Percentiles rank a stretch among this genome's conserved stretches.
Evolutionary conservation across 92 coral and sea anemone genomes (phyloP).

Genomic region (Pocillopora grandis): DNA sequence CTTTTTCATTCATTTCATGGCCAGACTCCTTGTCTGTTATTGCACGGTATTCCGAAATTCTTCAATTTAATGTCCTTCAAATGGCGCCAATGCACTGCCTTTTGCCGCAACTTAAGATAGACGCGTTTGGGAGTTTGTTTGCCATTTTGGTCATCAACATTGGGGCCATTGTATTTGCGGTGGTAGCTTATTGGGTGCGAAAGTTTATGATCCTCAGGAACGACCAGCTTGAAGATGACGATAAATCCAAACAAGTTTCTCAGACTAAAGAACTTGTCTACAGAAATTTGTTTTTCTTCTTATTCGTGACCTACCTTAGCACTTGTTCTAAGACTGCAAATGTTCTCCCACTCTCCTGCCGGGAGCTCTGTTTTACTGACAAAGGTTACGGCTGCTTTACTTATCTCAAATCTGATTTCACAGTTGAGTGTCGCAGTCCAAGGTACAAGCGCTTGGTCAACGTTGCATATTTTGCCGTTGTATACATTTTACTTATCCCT

Average conservation of each 20-base stretch:
- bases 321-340: constrained; percentile 8
- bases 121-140: constrained; percentile 5
- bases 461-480: constrained; percentile 9
- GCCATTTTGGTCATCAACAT: neutral
- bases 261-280: neutral
- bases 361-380: neutral
- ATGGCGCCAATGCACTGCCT: constrained; percentile 18
- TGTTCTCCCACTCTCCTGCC: constrained; percentile 9
- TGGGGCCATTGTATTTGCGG: neutral
- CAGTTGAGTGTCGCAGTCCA: neutral
- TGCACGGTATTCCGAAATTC: constrained; percentile 2
- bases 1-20: constrained; percentile 5
- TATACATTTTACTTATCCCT: neutral
- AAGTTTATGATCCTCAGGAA: neutral
- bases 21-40: constrained; percentile 9
- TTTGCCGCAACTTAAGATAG: neutral
- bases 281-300: constrained; percentile 12
- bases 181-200: neutral
- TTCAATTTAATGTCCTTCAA: constrained; percentile 18
- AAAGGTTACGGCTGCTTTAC: neutral
- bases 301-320: constrained; percentile 10
- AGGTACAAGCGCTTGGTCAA: neutral
- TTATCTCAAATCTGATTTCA: constrained; percentile 6
- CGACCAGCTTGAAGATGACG: neutral
- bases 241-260: neutral